phyloP scores from a whole-genome alignment of 64 coral and sea anemone genomes.

The Astreopora myriophthalma region DNA sequence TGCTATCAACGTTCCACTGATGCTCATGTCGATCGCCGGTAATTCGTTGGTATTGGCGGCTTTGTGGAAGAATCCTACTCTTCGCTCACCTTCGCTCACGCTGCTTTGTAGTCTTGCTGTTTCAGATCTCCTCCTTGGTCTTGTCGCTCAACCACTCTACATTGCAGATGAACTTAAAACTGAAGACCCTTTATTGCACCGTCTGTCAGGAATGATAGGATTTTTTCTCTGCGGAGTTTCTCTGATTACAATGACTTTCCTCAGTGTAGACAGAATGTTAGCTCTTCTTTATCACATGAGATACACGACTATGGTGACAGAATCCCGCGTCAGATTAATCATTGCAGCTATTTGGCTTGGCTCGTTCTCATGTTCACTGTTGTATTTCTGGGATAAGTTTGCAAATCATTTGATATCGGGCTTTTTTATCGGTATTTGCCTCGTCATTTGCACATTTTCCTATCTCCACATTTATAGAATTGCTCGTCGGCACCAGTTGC shows the following conservation, averaged over 20 bases:
- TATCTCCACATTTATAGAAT: background rate
- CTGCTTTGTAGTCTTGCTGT: background rate
- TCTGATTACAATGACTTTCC: background rate
- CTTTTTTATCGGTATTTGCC: background rate
- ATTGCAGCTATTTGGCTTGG: background rate
- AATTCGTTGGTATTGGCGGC: background rate
- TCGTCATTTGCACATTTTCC: background rate
- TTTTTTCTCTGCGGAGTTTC: background rate
- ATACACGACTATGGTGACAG: background rate
- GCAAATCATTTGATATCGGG: background rate
- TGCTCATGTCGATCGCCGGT: background rate
- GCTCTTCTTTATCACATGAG: background rate
- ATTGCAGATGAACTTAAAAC: background rate
- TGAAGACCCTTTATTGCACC: background rate
- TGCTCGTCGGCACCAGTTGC: background rate
- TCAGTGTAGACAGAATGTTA: background rate
- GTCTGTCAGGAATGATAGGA: background rate
- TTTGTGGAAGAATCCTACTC: background rate
- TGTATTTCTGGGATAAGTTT: background rate
- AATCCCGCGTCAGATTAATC: background rate
- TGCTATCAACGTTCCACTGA: background rate
- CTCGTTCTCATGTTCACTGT: background rate
- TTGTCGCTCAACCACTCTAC: background rate
- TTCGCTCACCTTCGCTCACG: background rate
- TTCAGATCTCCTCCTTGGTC: background rate